These are phyloP conservation scores for Danio choprae DNA, from an alignment of 2,797 vertebrate genomes.

Conservation along the genomic window DNA sequence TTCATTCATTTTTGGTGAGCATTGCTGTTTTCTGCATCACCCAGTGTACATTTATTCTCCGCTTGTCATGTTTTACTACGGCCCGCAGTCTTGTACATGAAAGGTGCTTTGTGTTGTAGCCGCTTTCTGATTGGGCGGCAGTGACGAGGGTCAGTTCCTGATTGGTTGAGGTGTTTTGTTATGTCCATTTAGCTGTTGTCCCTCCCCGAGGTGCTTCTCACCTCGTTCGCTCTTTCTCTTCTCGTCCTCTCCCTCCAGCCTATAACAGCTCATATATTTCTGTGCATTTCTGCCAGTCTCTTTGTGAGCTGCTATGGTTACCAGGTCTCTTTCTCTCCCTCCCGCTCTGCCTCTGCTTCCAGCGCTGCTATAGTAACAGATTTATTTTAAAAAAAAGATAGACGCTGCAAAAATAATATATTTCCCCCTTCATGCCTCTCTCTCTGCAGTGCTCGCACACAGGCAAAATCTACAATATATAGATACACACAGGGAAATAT, in stretches of 20 bases:
- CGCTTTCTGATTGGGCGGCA: conserved; percentile 33
- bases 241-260: conserved; percentile 50
- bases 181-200: conserved; percentile 57
- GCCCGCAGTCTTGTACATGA: conserved; percentile 29
- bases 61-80: conserved; percentile 39
- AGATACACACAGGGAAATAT: too few relatives aligned
- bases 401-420: conserved; percentile 8
- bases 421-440: conserved; percentile 23
- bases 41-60: conserved; percentile 12
- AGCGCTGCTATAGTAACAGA: conserved; percentile 84
- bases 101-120: conserved; percentile 44
- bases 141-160: conserved; percentile 33
- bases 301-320: conserved; percentile 79
- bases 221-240: conserved; percentile 33
- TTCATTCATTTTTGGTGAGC: conserved; percentile 15
- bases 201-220: conserved; percentile 49
- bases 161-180: conserved; percentile 34
- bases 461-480: not conserved
- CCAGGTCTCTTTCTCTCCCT: conserved; percentile 65
- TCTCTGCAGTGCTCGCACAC: conserved; percentile 18
- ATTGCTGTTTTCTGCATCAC: conserved; percentile 32
- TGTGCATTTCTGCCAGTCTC: conserved; percentile 69
- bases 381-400: conserved; percentile 79
- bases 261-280: conserved; percentile 65
- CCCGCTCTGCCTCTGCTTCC: conserved; percentile 74